Base-by-base conservation (phyloP, 2,888 invertebrate species). In the Hirtodrosophila duncani region DNA sequence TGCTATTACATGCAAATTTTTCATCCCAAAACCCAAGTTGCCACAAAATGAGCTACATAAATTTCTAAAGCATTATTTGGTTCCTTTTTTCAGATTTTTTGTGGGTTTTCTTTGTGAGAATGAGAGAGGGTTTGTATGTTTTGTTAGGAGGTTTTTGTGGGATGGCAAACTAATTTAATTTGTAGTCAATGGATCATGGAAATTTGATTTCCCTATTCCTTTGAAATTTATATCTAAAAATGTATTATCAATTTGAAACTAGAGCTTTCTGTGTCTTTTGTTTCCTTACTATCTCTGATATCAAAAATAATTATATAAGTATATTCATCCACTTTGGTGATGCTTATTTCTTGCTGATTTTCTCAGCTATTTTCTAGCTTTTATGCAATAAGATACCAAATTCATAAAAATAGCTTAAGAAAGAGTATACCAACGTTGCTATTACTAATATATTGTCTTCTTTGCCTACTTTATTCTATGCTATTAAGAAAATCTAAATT, bases 1-100 rank as follows among this genome's bases (percentile, higher is more conserved):
- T 58, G 18, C 52, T 53, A 64, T 67, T 69, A 64, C 69, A 77
- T 77, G 78, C 65, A 77, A 72, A 77, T 72, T 69, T 64, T 60
- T 33, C 56, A 38, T 51, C 46, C 45, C 56, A 36, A 24, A 42
- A 48, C 61, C 55, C 23, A 56, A 55, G 41, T 44, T 38, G 56
- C 56, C 66, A 24, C 63, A 63, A 67, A 67, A 72, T 67, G 69
- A 69, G 64, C 74, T 51, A 53, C 62, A 69, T 67, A 69, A 72
- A 67, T 69, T 59, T 51, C 3, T 29, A n/a, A 23, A 31, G 30
- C 29, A 31, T n/a, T 42, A n/a, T n/a, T 37, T 31, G 2, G 11
- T 21, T 42, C 21, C 34, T 42, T 48, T 42, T 38, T 63, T 45
- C n/a, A n/a, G n/a, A n/a, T 24, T 38, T 16, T 27, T 16, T 26